Evolutionary conservation across 1,140 invertebrate genomes (phyloP), one percentile per base, ranked within the genome.

Genomic region (Venturia canescens): DNA sequence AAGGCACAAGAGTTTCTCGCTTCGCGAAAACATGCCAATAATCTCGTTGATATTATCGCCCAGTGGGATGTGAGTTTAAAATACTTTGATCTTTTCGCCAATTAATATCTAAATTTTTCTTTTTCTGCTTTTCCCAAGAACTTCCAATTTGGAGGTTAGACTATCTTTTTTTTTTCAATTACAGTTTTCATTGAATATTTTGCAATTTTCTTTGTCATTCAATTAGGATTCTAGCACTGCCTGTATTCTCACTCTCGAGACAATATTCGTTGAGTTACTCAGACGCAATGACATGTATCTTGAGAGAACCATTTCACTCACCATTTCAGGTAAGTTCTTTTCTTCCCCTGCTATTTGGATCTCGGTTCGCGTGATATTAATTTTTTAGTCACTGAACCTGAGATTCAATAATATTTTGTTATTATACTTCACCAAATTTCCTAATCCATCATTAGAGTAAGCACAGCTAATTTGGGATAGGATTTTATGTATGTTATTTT

Each of bases 1-100:
- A 94, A 95, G 87, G 94, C 94, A 31, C 94, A 94, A 83, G 94
- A 95, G 84, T 95, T 95, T 88, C 88, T 96, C 29, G 91, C 92
- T 81, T 94, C 93, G 13, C 92, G 93, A 79, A 94, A 94, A 89
- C 88, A 95, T 88, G 92, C 93, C 6, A 94, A 94, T 84, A 94
- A 94, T 87, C 89, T 95, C 69, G 88, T 93, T 3, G 94, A 94
- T 86, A 94, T 95, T 53, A 90, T 95, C 76, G 90, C 92, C 83
- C 92, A 94, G 90, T 95, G 95, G 88, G 92, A 95, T 87, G 92
- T 93, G 89, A 90, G 87, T 72, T 38, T 79, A 44, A 26, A 78
- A 77, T 16, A 44, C 29, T 78, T 13, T 29, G 27, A 31, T 84
- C 66, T 74, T 57, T 63, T 44, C 38, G 15, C 7, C 34, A 11